Conservation (phyloP, 2,113 vertebrate species). For the Scartelaos histophorus region DNA sequence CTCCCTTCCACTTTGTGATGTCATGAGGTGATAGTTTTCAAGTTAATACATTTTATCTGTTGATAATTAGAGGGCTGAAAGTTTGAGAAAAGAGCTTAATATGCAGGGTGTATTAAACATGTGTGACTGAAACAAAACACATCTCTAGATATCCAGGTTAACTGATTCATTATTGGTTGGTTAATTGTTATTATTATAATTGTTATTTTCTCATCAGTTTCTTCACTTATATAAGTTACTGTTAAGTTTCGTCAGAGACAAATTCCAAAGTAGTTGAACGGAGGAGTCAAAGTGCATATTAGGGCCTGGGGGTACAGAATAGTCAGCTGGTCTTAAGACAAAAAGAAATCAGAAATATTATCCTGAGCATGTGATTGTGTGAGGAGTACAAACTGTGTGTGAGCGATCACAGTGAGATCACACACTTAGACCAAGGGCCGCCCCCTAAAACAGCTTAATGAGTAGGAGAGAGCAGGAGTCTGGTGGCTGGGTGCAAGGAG, state of each 20-base stretch:
- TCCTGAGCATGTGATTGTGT: constrained; percentile 75
- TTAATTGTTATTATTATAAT: too few species aligned
- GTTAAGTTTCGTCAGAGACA: constrained; percentile 19
- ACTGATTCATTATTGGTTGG: too few species aligned
- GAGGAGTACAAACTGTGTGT: constrained; percentile 3
- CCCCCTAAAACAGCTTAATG: constrained; percentile 56
- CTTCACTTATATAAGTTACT: not conserved
- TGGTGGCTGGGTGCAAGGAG: constrained; percentile 25
- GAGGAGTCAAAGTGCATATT: not conserved
- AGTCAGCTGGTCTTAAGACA: constrained; percentile 63
- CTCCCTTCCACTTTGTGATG: too few species aligned
- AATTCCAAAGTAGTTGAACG: not conserved
- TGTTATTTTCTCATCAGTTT: not conserved
- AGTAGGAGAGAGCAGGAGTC: constrained; percentile 31
- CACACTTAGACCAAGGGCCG: constrained; percentile 46
- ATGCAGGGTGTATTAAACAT: too few species aligned
- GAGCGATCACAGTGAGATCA: constrained; percentile 56
- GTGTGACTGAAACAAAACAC: too few species aligned
- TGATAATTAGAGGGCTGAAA: too few species aligned
- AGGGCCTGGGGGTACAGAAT: constrained; percentile 44
- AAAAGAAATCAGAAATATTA: constrained; percentile 65
- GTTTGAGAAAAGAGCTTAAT: too few species aligned
- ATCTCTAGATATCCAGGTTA: too few species aligned
- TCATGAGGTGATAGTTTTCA: too few species aligned
- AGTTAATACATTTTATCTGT: too few species aligned